Base-by-base conservation (phyloP, 2,113 vertebrate genomes). In the Muntiacus muntjak region DNA sequence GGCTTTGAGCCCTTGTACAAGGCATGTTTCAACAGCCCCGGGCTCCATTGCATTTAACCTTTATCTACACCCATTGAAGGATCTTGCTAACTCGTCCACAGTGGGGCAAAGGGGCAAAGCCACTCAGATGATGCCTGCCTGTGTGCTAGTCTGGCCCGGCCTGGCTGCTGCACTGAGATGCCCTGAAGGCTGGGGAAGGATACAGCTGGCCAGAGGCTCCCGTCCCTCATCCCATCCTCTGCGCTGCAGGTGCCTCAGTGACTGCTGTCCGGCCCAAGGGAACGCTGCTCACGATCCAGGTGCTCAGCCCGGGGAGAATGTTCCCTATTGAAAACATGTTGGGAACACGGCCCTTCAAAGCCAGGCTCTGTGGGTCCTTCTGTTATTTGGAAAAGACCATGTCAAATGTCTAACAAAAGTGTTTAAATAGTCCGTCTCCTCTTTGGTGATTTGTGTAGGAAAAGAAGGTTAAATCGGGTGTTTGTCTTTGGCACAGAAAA, bases 381-480 rank as follows among this genome's bases (percentile, higher is more conserved):
- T 98, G 97, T 93, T 97, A 87, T 81, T 82, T 71, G 94, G 92
- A 79, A 95, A 96, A 96, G 95, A 98, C 95, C 98, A 97, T 97
- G 97, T 90, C 97, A 96, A 97, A 98, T 97, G 97, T 97, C 76
- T 96, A 94, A 98, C 97, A 98, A 97, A 97, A 98, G 98, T 97
- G 78, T 87, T 88, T 71, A 30, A 92, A 95, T 28, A 87, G 92
- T 23, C 40, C 76, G 57, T 94, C 76, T 96, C 55, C 86, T 89
- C 95, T 86, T 55, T 55, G 90, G 88, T 97, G 96, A 95, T 95
- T 95, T 95, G 96, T 94, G 88, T 79, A 83, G 94, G 52, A 95
- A 93, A 93, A 92, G 91, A 67, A 47, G 54, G 88, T 78, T 78
- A 84, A 97, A 74, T 95, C 50, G 94, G 62, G 23, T 60, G 40